These are phyloP conservation scores for Brachycybe producta DNA, from an alignment of 2,888 invertebrate species.

Conservation along the genomic window DNA sequence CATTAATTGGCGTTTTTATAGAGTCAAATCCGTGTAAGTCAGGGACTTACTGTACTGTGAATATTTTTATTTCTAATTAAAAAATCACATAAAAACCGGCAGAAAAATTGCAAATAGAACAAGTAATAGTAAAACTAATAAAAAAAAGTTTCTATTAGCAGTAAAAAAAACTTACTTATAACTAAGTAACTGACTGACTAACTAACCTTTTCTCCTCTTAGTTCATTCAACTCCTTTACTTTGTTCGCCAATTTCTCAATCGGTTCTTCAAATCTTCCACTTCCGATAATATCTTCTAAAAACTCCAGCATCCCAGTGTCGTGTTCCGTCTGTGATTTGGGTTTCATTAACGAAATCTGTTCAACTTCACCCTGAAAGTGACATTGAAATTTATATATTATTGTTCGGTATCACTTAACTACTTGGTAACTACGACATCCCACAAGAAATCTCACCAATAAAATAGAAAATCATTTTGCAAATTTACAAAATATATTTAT, in stretches of 20 bases:
- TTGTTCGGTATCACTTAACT: too few species aligned
- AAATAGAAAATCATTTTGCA: too few species aligned
- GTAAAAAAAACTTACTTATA: too few species aligned
- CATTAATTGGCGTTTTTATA: too few species aligned
- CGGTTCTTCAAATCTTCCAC: conserved; percentile 50
- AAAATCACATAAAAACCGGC: not conserved
- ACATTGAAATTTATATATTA: too few species aligned
- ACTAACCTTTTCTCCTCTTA: conserved; percentile 52
- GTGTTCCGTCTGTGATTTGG: conserved; percentile 68
- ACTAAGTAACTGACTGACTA: not conserved
- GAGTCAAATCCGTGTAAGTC: too few species aligned
- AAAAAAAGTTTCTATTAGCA: not conserved
- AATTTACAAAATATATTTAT: not conserved
- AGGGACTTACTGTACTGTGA: too few species aligned
- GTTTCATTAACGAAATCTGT: conserved; percentile 97
- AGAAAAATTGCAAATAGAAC: conserved; percentile 12
- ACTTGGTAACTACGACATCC: not conserved
- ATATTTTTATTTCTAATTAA: too few species aligned
- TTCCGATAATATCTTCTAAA: conserved; percentile 95
- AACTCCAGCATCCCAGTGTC: conserved; percentile 97
- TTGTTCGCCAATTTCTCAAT: conserved; percentile 56
- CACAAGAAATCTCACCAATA: not conserved
- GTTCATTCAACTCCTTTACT: conserved; percentile 58
- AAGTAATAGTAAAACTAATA: conserved; percentile 5
- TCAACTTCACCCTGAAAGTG: conserved; percentile 91